Percentiles rank a stretch among this genome's conserved stretches.
phyloP scores from a whole-genome alignment of 2,113 vertebrate species.

The Psephotus haematonotus region DNA sequence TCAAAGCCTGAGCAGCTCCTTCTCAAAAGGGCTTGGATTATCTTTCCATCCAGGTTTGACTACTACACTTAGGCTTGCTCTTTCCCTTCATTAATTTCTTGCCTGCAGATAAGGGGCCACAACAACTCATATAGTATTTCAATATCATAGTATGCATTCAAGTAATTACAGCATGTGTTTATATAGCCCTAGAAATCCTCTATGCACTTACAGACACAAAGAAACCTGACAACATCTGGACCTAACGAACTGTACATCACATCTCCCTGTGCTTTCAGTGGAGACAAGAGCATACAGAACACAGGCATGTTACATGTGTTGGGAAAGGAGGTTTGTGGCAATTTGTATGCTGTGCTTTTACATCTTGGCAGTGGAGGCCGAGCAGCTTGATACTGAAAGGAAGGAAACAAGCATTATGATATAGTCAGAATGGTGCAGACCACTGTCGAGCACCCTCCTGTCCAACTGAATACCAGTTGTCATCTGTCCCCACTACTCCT shows the following conservation, averaged over 20 bases:
- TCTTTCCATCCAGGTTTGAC: background rate
- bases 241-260: background rate
- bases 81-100: background rate
- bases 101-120: background rate
- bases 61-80: background rate
- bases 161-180: background rate
- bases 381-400: background rate
- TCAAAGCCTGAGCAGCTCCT: background rate
- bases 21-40: background rate
- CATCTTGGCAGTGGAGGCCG: background rate
- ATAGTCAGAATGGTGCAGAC: background rate
- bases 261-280: background rate
- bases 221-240: background rate
- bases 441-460: background rate
- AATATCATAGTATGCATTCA: background rate
- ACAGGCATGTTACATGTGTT: rapidly evolving
- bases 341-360: background rate
- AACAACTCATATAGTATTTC: background rate
- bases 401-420: background rate
- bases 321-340: background rate
- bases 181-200: background rate
- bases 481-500: background rate
- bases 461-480: background rate
- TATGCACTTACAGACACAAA: background rate
- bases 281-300: background rate